phyloP scores from a whole-genome alignment of 2,113 vertebrate genomes.

The Coryphaenoides rupestris region DNA sequence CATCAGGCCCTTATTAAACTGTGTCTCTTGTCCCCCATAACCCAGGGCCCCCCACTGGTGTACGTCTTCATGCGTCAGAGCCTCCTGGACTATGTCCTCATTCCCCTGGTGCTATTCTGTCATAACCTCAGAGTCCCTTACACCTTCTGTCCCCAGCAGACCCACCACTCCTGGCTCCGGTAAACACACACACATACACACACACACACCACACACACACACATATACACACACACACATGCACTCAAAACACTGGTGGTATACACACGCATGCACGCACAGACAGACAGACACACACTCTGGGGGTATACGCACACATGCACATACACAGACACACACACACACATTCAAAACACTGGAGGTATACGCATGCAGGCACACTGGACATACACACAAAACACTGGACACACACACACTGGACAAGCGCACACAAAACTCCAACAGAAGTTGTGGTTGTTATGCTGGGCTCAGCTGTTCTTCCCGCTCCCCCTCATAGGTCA shows the following conservation, averaged over 20 bases:
- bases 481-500: slow-evolving; percentile 42
- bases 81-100: slow-evolving; percentile 74
- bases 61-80: slow-evolving; percentile 81
- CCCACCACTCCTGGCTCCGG: slow-evolving; percentile 71
- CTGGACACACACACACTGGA: neutral
- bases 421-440: neutral
- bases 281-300: neutral
- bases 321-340: neutral
- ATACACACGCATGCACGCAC: neutral
- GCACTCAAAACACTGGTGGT: neutral
- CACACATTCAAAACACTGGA: neutral
- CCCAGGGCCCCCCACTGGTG: slow-evolving; percentile 72
- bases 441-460: neutral
- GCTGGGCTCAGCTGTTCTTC: neutral
- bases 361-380: too few relatives aligned
- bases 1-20: slow-evolving; percentile 20
- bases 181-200: slow-evolving; percentile 15
- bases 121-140: slow-evolving; percentile 81
- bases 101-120: slow-evolving; percentile 81
- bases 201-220: neutral
- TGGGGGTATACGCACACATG: too few relatives aligned
- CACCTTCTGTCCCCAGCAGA: slow-evolving; percentile 55
- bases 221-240: neutral
- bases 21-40: slow-evolving; percentile 37
- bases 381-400: neutral